Evolutionary conservation across 2,797 vertebrate genomes (phyloP), one percentile per base, ranked within the genome.

Genomic region (Microchirus variegatus): DNA sequence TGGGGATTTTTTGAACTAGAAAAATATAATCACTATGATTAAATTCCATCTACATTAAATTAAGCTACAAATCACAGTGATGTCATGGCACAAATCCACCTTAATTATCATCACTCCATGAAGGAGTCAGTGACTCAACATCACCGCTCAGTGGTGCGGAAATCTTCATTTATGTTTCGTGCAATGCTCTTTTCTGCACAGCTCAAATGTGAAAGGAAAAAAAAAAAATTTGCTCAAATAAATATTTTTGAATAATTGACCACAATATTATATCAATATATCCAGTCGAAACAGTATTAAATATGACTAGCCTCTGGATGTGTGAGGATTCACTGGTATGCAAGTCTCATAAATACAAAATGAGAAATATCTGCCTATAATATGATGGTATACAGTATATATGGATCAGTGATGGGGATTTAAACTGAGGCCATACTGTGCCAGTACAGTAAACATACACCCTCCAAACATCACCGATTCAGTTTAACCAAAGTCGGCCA

Each of bases 181-280:
- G n/a, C n/a, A n/a, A n/a, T n/a, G n/a, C n/a, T n/a, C n/a, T n/a
- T n/a, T n/a, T n/a, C n/a, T n/a, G n/a, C n/a, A n/a, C n/a, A n/a
- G n/a, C n/a, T n/a, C n/a, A n/a, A n/a, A n/a, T n/a, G n/a, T n/a
- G n/a, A n/a, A n/a, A n/a, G n/a, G n/a, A n/a, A n/a, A n/a, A n/a
- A n/a, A n/a, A n/a, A n/a, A n/a, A n/a, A n/a, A n/a, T n/a, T n/a
- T n/a, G n/a, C 26, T 26, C 5, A 3, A 26, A 26, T 26, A 41
- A 41, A 41, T 41, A 1, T 41, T 41, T 41, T 10, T 70, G 58
- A 72, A 76, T 84, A 57, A 85, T 84, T 83, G 53, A 80, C 10
- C 19, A 53, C 31, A 40, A 51, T 75, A 57, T 38, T 1, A n/a
- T 81, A 78, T 70, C 41, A 48, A 67, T 75, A 54, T 52, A 66